A percentile compares a stretch with the other conserved stretches of the same genome.
Evolutionary conservation across 1,140 invertebrate species (phyloP).

Genomic region (Drosophila oshimai): DNA sequence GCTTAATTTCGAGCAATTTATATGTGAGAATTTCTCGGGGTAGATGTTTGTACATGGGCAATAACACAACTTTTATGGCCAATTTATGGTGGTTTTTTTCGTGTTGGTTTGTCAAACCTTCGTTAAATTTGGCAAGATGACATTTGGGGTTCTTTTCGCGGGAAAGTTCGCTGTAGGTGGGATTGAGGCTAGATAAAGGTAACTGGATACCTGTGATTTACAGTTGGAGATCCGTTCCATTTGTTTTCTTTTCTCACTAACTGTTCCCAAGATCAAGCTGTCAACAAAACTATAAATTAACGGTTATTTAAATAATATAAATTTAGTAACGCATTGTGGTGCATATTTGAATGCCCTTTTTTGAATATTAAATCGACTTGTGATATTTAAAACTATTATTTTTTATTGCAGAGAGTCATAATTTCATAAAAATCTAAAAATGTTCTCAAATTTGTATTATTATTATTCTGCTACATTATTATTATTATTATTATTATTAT

Average conservation of each 20-base stretch:
- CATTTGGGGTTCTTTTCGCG: background rate
- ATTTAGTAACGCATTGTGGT: background rate
- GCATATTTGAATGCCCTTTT: background rate
- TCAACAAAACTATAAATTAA: constrained; percentile 48
- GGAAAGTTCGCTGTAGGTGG: constrained; percentile 16
- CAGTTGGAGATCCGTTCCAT: background rate
- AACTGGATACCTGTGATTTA: constrained; percentile 23
- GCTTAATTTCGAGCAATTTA: constrained; percentile 60
- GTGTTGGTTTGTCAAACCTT: constrained; percentile 54
- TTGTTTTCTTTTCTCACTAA: constrained; percentile 50
- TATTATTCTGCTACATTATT: too few relatives aligned
- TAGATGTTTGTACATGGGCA: constrained; percentile 41
- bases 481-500: too few relatives aligned
- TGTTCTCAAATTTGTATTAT: too few relatives aligned
- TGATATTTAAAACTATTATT: too few relatives aligned
- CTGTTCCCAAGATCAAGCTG: constrained; percentile 28
- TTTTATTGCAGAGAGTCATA: too few relatives aligned
- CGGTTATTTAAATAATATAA: constrained; percentile 5
- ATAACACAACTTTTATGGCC: constrained; percentile 68
- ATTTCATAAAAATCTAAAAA: too few relatives aligned
- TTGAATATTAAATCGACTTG: too few relatives aligned
- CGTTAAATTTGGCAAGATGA: constrained; percentile 54
- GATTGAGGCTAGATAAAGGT: constrained; percentile 35
- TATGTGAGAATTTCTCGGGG: constrained; percentile 58
- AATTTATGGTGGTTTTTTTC: constrained; percentile 41